Base-by-base conservation (phyloP, 2,797 vertebrate species). In the Clarias laeviceps region DNA sequence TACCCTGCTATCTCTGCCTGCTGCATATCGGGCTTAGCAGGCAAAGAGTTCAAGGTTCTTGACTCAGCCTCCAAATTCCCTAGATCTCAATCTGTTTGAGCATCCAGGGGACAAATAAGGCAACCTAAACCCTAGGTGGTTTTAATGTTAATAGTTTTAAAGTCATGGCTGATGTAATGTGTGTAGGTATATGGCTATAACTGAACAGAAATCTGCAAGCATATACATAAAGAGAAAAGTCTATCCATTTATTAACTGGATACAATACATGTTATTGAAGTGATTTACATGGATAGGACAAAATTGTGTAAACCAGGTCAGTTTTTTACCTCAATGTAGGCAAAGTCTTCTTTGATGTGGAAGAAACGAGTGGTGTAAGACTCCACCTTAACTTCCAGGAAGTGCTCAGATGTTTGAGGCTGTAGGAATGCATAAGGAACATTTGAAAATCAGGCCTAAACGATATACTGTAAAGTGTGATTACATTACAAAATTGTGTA, bases 361-460 rank as follows among this genome's bases (percentile, higher is more conserved):
- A 96, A 97, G 91, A 96, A 97, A 68, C 96, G 96, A 22, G 96
- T 96, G 85, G 93, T 96, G 29, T 95, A 97, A 1, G 97, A 97
- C 89, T 99, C 97, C 90, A 98, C 90, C 87, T 95, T 97, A 70
- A 98, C 93, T 91, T 99, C 97, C 37, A 98, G 88, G 89, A 99
- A 97, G 90, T 94, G 96, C 70, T 97, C 97, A 27, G 94, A 88
- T 4, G 93, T 93, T 72, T 92, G 62, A 77, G 88, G 93, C 97
- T 98, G 89, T 29, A 27, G 77, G 74, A 29, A 18, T 11, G 70
- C 5, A 56, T 65, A 11, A 27, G 18, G n/a, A 62, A 18, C n/a
- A 12, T 59, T 20, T 50, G 0, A 50, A 29, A 66, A 54, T 22
- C 9, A 11, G 22, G 22, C 15, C 15, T 59, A 73, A 62, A 18